Percentiles rank a stretch among this genome's conserved stretches.
Evolutionary conservation across 92 coral and sea anemone genomes (phyloP).

Genomic region (Epizoanthus stellaris): DNA sequence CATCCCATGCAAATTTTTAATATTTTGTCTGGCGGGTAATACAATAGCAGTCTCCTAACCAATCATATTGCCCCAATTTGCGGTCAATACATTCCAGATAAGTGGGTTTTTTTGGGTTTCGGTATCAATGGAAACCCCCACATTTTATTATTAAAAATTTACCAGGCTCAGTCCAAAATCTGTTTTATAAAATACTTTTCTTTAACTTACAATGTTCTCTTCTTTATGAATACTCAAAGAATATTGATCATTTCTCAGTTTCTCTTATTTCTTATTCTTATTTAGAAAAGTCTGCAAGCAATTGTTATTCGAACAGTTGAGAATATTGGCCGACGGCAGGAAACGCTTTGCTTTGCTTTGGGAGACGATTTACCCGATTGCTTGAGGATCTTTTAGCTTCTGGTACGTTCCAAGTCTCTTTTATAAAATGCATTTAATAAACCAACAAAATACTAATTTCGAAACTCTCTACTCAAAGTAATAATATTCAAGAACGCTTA

Average conservation of each 20-base stretch:
- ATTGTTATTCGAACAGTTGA: too few relatives aligned
- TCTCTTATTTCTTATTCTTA: too few relatives aligned
- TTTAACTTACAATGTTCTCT: background rate
- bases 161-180: background rate
- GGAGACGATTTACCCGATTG: constrained; percentile 2
- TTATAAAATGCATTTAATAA: too few relatives aligned
- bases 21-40: constrained; percentile 26
- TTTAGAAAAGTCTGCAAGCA: too few relatives aligned
- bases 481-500: too few relatives aligned
- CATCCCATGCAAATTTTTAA: constrained; percentile 44
- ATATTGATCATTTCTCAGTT: too few relatives aligned
- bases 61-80: constrained; percentile 9
- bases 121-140: constrained; percentile 12
- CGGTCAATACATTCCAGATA: constrained; percentile 25
- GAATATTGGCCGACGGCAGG: background rate
- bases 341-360: background rate
- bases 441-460: too few relatives aligned
- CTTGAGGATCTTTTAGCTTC: background rate
- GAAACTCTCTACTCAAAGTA: too few relatives aligned
- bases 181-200: background rate
- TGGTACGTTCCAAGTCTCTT: constrained; percentile 1
- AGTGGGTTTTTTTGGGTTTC: constrained; percentile 3
- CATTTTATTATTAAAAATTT: background rate
- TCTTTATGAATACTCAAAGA: too few relatives aligned
- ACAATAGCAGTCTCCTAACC: constrained; percentile 18